Evolutionary conservation across 2,113 vertebrate species (phyloP).

Genomic region (Notarius lentiginosus): DNA sequence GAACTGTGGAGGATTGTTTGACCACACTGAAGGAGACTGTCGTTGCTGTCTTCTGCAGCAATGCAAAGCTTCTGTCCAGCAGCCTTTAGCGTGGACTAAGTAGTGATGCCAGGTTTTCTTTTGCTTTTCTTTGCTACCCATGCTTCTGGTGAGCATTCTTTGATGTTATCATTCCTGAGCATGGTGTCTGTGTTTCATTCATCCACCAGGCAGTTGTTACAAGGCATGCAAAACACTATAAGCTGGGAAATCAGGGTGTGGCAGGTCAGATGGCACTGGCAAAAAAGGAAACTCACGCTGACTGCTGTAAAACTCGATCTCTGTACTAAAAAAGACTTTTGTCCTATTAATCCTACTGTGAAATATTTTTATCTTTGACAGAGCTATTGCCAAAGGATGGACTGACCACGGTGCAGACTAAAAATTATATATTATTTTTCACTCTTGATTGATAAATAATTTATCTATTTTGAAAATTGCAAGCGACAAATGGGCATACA

Average conservation of each 20-base stretch:
- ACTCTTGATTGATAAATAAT: neutral
- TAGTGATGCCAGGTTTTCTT: slow-evolving; percentile 14
- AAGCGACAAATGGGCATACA: neutral
- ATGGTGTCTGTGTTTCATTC: slow-evolving; percentile 37
- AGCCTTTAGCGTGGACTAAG: slow-evolving; percentile 22
- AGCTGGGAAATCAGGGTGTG: slow-evolving; percentile 44
- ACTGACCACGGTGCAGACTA: neutral
- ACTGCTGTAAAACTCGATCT: neutral
- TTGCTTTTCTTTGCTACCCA: slow-evolving; percentile 13
- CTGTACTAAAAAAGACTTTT: neutral
- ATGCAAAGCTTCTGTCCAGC: neutral
- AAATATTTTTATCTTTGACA: neutral
- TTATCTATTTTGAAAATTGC: neutral
- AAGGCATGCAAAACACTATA: slow-evolving; percentile 48
- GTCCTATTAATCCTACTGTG: neutral
- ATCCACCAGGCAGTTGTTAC: slow-evolving; percentile 30
- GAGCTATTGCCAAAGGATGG: neutral
- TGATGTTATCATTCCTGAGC: slow-evolving; percentile 50
- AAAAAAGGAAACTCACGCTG: slow-evolving; percentile 18
- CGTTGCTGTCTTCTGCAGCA: neutral
- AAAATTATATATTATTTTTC: neutral
- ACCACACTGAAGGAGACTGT: neutral
- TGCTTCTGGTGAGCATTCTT: slow-evolving; percentile 34
- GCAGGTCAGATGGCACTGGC: slow-evolving; percentile 33
- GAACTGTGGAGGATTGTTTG: slow-evolving; percentile 28